These are phyloP conservation scores for Drosophila conformis DNA, from an alignment of 2,888 invertebrate species.

Conservation along the genomic window DNA sequence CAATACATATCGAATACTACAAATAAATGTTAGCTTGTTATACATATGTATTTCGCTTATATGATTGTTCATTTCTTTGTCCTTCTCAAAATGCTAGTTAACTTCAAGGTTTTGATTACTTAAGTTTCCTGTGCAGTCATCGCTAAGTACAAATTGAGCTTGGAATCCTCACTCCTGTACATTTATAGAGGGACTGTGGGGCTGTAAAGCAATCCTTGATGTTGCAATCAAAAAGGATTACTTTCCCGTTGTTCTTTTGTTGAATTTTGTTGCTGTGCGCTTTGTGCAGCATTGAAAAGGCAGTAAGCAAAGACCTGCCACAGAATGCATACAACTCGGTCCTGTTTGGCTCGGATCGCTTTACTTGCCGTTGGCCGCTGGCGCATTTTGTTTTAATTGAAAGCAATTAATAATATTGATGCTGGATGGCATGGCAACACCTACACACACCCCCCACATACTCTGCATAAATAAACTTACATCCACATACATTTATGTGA, in stretches of 20 bases:
- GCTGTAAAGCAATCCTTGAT: neutral
- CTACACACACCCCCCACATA: neutral
- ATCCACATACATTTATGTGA: conserved; percentile 16
- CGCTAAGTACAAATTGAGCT: neutral
- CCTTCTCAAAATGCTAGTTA: too few species aligned
- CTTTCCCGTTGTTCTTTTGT: neutral
- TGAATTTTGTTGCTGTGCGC: neutral
- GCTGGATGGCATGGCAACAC: conserved; percentile 27
- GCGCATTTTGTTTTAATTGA: conserved; percentile 59
- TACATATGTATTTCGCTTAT: neutral
- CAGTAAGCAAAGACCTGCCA: neutral
- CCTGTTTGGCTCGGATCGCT: neutral
- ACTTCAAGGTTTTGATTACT: neutral
- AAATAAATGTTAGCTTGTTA: neutral
- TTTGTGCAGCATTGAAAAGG: neutral
- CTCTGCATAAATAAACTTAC: conserved; percentile 13
- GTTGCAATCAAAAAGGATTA: conserved; percentile 3
- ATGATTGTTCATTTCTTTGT: neutral
- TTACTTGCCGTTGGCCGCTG: conserved; percentile 2
- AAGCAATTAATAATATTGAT: conserved; percentile 69
- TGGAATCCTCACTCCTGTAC: neutral
- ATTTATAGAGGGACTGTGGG: neutral
- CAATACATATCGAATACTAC: neutral
- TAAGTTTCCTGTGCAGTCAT: neutral
- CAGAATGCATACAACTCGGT: neutral